Percentiles rank a stretch among this genome's conserved stretches.
phyloP scores from a whole-genome alignment of 2,113 vertebrate species.

The Osmerus eperlanus region DNA sequence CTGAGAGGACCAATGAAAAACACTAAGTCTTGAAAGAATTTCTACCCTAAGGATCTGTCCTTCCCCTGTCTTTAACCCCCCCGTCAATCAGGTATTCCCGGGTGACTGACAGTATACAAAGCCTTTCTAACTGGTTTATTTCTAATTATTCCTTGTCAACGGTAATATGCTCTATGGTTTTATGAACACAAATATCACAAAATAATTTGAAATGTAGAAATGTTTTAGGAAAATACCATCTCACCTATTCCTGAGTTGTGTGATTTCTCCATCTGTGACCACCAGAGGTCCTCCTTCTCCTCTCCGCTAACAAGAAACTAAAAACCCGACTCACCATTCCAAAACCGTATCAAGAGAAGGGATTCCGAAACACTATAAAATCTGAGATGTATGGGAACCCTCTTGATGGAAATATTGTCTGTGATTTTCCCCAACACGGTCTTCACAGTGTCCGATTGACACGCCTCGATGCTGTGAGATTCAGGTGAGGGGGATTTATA shows the following conservation, averaged over 20 bases:
- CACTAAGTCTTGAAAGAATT: constrained; percentile 75
- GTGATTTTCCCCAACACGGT: constrained; percentile 69
- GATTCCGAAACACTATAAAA: constrained; percentile 69
- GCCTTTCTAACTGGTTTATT: background rate
- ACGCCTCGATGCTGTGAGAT: constrained; percentile 46
- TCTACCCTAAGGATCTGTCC: constrained; percentile 69
- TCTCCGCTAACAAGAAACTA: constrained; percentile 36
- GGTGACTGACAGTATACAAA: constrained; percentile 15
- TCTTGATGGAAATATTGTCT: constrained; percentile 45
- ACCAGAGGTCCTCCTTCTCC: constrained; percentile 60
- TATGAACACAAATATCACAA: no score
- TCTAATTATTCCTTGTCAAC: background rate
- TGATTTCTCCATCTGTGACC: constrained; percentile 35
- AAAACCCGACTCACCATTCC: constrained; percentile 39
- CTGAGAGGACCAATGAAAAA: constrained; percentile 57
- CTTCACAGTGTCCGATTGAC: constrained; percentile 42
- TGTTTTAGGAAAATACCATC: no score
- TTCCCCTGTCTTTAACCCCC: constrained; percentile 48
- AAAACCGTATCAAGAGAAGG: constrained; percentile 41
- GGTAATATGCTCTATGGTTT: no score
- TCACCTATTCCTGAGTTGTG: no score
- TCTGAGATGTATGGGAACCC: constrained; percentile 75
- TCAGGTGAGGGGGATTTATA: constrained; percentile 56
- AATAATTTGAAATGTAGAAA: no score
- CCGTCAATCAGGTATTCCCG: constrained; percentile 20